Evolutionary conservation across 2,888 invertebrate genomes (phyloP).

Genomic region (Drosophila austrosaltans): DNA sequence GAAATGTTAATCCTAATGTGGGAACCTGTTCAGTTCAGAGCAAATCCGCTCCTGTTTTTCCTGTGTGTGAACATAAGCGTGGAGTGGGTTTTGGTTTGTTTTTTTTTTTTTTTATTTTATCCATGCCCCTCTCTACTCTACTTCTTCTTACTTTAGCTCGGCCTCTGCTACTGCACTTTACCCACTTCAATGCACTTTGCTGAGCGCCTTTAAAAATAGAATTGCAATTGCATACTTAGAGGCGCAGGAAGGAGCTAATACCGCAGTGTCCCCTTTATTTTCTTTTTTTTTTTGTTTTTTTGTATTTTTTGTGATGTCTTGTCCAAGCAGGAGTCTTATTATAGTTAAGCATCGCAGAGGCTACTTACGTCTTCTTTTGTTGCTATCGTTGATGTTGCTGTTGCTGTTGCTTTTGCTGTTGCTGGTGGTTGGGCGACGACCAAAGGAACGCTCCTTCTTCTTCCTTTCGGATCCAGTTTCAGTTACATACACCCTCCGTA

Average conservation of each 20-base stretch:
- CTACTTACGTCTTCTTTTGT: constrained; percentile 60
- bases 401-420: constrained; percentile 18
- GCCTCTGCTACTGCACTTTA: constrained; percentile 59
- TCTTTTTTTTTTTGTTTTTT: constrained; percentile 11
- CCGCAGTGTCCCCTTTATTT: constrained; percentile 34
- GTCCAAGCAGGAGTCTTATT: constrained; percentile 68
- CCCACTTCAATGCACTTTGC: constrained; percentile 64
- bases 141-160: constrained; percentile 38
- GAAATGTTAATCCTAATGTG: too few relatives aligned
- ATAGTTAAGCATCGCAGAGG: constrained; percentile 63
- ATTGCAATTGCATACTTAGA: constrained; percentile 73
- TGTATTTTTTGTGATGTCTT: constrained; percentile 51
- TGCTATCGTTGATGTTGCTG: constrained; percentile 10
- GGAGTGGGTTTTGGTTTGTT: constrained; percentile 54
- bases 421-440: constrained; percentile 41
- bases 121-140: neutral
- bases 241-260: constrained; percentile 70
- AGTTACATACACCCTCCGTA: constrained; percentile 44
- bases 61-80: constrained; percentile 32
- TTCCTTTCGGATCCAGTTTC: constrained; percentile 62
- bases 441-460: constrained; percentile 58
- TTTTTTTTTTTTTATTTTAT: constrained; percentile 11
- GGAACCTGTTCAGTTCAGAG: neutral
- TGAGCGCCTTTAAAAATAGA: constrained; percentile 66
- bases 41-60: neutral